These are phyloP conservation scores for Leptinotarsa defecta DNA, from an alignment of 1,140 invertebrate species.

Conservation along the genomic window DNA sequence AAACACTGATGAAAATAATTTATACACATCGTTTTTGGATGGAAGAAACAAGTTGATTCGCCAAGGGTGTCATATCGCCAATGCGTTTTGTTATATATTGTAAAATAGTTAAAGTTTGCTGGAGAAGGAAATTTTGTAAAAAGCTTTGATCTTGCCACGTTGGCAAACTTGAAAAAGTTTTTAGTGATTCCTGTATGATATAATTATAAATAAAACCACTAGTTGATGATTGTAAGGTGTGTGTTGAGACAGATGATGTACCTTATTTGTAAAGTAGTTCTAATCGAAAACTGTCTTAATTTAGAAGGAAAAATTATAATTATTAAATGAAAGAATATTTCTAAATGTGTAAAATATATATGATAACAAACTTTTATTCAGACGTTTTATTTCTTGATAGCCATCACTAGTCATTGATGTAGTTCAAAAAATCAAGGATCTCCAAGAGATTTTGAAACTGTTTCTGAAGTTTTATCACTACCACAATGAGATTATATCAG, in stretches of 20 bases:
- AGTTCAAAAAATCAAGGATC: no score
- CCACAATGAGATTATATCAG: no score
- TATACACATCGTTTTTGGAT: background rate
- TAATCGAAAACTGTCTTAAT: slow-evolving; percentile 45
- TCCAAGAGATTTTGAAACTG: no score
- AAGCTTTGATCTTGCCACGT: slow-evolving; percentile 18
- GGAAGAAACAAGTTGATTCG: background rate
- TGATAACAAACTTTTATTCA: slow-evolving; percentile 40
- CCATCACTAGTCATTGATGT: no score
- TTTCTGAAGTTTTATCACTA: no score
- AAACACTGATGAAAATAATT: background rate
- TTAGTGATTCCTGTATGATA: slow-evolving; percentile 50
- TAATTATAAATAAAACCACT: slow-evolving; percentile 43
- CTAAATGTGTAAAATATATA: slow-evolving; percentile 53
- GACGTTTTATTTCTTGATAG: background rate
- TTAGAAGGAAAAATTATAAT: slow-evolving; percentile 48
- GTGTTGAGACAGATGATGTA: slow-evolving; percentile 50
- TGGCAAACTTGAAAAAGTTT: slow-evolving; percentile 29
- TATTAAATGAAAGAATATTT: slow-evolving; percentile 49
- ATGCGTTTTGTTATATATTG: slow-evolving; percentile 9
- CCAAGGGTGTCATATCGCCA: background rate
- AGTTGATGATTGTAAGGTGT: slow-evolving; percentile 48
- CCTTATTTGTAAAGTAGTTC: slow-evolving; percentile 54
- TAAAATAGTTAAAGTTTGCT: slow-evolving; percentile 2
- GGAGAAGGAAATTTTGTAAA: slow-evolving; percentile 18